These are phyloP conservation scores for Asobara japonica DNA, from an alignment of 1,140 invertebrate genomes.

Conservation along the genomic window DNA sequence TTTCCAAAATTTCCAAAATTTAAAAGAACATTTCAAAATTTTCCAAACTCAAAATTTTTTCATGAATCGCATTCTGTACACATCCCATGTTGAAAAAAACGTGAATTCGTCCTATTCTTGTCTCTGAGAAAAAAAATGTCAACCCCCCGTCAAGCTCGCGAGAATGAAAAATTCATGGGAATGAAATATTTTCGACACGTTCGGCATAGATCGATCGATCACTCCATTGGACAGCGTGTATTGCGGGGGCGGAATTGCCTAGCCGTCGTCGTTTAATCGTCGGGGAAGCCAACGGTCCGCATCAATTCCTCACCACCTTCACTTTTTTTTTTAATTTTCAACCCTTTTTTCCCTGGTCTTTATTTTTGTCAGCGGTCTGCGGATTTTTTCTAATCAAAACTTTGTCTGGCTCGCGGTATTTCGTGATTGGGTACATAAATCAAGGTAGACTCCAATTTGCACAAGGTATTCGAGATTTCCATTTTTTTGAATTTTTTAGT, in stretches of 20 bases:
- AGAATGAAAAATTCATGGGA: slow-evolving; percentile 31
- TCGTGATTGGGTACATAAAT: background rate
- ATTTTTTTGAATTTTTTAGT: no score
- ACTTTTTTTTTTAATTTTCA: slow-evolving; percentile 15
- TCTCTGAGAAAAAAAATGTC: background rate
- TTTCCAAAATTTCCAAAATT: no score
- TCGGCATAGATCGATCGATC: slow-evolving; percentile 16
- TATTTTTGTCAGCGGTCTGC: background rate
- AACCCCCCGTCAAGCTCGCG: background rate
- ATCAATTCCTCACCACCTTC: slow-evolving; percentile 14
- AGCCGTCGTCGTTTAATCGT: slow-evolving; percentile 32
- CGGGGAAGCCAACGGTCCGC: slow-evolving; percentile 28
- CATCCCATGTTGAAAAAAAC: no score
- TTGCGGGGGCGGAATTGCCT: slow-evolving; percentile 26
- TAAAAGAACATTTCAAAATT: no score
- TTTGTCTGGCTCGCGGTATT: background rate
- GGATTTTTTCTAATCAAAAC: background rate
- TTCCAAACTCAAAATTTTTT: no score
- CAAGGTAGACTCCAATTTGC: background rate
- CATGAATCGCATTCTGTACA: no score
- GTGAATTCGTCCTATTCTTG: no score
- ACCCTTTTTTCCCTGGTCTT: background rate
- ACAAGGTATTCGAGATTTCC: background rate
- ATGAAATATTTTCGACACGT: slow-evolving; percentile 26
- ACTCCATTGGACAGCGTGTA: background rate